These are phyloP conservation scores for Eulemur albifrons DNA, from an alignment of 2,797 vertebrate genomes.

Conservation along the genomic window DNA sequence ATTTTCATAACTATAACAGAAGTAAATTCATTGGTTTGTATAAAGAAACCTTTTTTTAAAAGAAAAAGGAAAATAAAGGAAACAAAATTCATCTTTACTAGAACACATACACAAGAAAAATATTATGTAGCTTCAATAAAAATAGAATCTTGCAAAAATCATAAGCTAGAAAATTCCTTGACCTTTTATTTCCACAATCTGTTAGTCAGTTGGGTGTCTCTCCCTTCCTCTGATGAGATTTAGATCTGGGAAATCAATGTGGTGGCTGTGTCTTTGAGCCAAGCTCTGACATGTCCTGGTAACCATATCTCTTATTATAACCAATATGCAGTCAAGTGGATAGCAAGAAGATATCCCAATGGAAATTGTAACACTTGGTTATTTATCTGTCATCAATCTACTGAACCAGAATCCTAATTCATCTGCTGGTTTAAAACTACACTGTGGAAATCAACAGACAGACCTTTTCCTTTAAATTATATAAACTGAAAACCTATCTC, in stretches of 20 bases:
- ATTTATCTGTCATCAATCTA: constrained; percentile 39
- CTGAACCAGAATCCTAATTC: background rate
- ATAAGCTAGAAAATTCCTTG: constrained; percentile 26
- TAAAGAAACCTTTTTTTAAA: background rate
- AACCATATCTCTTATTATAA: constrained; percentile 44
- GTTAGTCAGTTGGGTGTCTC: background rate
- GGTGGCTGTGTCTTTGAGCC: constrained; percentile 25
- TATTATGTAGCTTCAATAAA: background rate
- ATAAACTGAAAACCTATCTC: background rate
- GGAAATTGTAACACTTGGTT: background rate
- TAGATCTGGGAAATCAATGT: constrained; percentile 60
- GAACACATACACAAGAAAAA: background rate
- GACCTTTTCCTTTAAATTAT: background rate
- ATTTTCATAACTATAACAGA: background rate
- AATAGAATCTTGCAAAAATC: constrained; percentile 4
- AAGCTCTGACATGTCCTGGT: constrained; percentile 47
- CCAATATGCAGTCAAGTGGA: constrained; percentile 52
- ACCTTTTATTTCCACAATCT: background rate
- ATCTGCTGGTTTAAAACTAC: constrained; percentile 32
- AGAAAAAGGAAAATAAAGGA: background rate
- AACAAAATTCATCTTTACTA: background rate
- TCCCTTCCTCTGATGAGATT: constrained; percentile 30
- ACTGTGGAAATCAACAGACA: constrained; percentile 15
- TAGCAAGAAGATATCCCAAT: background rate
- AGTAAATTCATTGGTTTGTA: background rate